Base-by-base conservation (phyloP, 2,888 invertebrate species). In the Rotaria macrura region DNA sequence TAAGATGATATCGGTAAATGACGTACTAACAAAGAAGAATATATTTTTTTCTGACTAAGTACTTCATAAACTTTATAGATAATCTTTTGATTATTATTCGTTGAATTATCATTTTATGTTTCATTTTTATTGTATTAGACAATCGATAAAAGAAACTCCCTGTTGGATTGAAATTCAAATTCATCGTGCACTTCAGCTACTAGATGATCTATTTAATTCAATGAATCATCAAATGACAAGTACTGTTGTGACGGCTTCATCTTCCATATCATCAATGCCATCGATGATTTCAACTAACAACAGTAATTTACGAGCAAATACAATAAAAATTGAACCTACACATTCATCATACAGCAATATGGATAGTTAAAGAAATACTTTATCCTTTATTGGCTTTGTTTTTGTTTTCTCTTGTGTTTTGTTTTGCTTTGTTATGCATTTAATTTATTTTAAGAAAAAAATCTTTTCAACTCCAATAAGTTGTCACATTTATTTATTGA, bases 121-220 rank as follows among this genome's bases (percentile, higher is more conserved):
- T 55, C 7, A 98, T 85, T 96, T 96, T 5, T 96, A 97, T 92
- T 99, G 99, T 92, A 96, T 95, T 29, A 93, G 98, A 87, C 94
- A 95, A 90, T 95, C 95, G 87, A 98, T 99, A 90, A 99, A 99
- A 91, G 97, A 99, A 92, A 99, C 98, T 10, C 99, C 99, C 0
- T 92, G 92, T 87, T 92, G 92, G 92, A 91, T 92, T 84, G 92
- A 92, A 88, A 90, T 91, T 23, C 91, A 91, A 87, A 88, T 91
- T 12, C 90, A 91, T 87, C 88, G 91, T 47, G 84, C 86, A 34
- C 55, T 86, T 55, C 86, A 86, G 83, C 79, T 84, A 74, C 55
- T 86, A 12, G 86, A 86, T 57, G 84, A 86, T 49, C 40, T 86
- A 55, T 74, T 86, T 25, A 86, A 86, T 85, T 79, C 79, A 40